Base-by-base conservation (phyloP, 2,113 vertebrate genomes). In the Potamarius usumacintae region DNA sequence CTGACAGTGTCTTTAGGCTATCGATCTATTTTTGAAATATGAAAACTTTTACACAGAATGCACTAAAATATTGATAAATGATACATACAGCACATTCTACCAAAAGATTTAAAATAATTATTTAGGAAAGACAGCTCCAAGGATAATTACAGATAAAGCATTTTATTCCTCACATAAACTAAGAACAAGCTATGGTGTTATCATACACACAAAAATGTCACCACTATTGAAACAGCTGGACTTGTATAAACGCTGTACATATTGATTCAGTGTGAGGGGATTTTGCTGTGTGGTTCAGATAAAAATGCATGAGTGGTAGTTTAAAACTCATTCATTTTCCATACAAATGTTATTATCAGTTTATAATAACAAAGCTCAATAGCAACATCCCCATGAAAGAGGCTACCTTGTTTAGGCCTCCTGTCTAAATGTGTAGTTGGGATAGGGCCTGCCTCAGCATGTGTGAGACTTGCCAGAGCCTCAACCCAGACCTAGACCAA, bases 301-400 rank as follows among this genome's bases (percentile, higher is more conserved):
- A 48, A 48, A 69, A 48, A 9, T 22, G 18, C n/a, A 34, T 48
- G 48, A 48, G 57, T 62, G 20, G 4, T 25, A 20, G 12, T 27
- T 22, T 42, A 30, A 78, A 78, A 69, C 27, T 8, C 50, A 25
- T 77, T 8, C 0, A 57, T 86, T 67, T 85, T 76, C 4, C 18
- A 18, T 76, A 34, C 63, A 79, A 78, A 88, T 83, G 34, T 80
- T 82, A 67, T 84, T 79, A 78, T 86, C 82, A 86, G 50, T 22
- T 85, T 81, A 58, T 69, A 76, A 71, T 17, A 57, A 52, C 71
- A 72, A 25, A 18, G 12, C n/a, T 27, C n/a, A 22, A 71, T 65
- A 60, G 65, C 53, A 30, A 34, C 34, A 65, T 71, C 69, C 2
- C 48, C 11, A 76, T 62, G 9, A 30, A 81, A 67, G 67, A 85